Base-by-base conservation (phyloP, 2,113 vertebrate species). In the Nyctereutes procyonoides region DNA sequence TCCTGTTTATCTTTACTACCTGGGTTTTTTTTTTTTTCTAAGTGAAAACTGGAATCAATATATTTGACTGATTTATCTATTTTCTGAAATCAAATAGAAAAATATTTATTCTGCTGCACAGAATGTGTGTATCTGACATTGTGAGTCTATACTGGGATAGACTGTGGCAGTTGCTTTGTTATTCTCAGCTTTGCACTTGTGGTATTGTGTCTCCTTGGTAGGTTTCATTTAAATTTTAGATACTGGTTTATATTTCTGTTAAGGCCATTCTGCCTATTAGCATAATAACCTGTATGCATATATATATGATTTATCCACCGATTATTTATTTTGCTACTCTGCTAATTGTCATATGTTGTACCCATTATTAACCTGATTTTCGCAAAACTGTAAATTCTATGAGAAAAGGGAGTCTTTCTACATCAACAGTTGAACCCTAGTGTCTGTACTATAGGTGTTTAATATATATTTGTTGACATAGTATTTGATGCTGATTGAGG, bases 61-160 rank as follows among this genome's bases (percentile, higher is more conserved):
- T 88, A 71, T 86, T 90, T 94, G 63, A 84, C 63, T 58, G 51
- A 8, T 13, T 79, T 85, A 65, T 90, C 58, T 93, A 15, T 62
- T 89, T 92, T 87, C 38, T 90, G 76, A 90, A 88, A 71, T 90
- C n/a, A 35, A 63, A 71, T 35, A 63, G n/a, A 14, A 62, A 89
- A 95, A 56, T 73, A 51, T 73, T 91, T 73, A 30, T 83, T 96
- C 32, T 71, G 14, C 77, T 32, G 5, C 56, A 83, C 13, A 74
- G 58, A 91, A 51, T 62, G 22, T 65, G 4, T 93, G 32, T 26
- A 12, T 67, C 22, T 35, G 48, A 43, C 67, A 71, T 9, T 16
- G 6, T 82, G 43, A 71, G 69, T 89, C 63, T 43, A 20, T 88
- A 71, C 32, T 1, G 56, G 22, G 92, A 35, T 38, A 30, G 32